These are phyloP conservation scores for Agriopis marginaria DNA, from an alignment of 2,888 invertebrate genomes.

Conservation along the genomic window DNA sequence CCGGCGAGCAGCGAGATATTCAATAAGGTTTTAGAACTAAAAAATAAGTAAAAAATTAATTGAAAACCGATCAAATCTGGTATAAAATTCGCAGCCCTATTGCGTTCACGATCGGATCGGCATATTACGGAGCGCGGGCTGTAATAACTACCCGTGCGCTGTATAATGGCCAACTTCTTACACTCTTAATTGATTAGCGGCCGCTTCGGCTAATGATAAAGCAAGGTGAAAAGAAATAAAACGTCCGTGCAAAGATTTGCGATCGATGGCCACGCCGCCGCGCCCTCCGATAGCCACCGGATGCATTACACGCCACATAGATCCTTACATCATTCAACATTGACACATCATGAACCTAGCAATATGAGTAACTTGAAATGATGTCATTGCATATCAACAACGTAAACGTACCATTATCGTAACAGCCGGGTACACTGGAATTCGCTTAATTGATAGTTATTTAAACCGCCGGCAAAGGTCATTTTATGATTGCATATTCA, in stretches of 20 bases:
- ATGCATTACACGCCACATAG: conserved; percentile 47
- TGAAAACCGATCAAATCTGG: conserved; percentile 78
- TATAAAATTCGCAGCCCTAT: conserved; percentile 84
- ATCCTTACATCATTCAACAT: conserved; percentile 44
- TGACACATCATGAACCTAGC: conserved; percentile 48
- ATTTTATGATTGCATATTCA: conserved; percentile 78
- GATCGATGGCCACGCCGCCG: conserved; percentile 69
- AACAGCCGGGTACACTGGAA: conserved; percentile 62
- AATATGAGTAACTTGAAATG: conserved; percentile 62
- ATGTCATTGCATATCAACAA: conserved; percentile 68
- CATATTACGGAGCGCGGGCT: conserved; percentile 80
- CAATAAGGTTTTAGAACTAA: conserved; percentile 49
- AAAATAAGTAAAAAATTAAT: conserved; percentile 69
- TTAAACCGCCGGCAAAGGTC: conserved; percentile 73
- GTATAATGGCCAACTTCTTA: conserved; percentile 86
- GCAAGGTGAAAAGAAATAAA: conserved; percentile 86
- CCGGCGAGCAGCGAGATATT: conserved; percentile 29
- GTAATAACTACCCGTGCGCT: conserved; percentile 84
- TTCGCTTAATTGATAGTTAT: conserved; percentile 72
- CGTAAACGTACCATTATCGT: conserved; percentile 71
- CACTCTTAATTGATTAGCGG: conserved; percentile 87
- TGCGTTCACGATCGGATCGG: conserved; percentile 83
- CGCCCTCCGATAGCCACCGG: conserved; percentile 66
- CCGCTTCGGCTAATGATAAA: conserved; percentile 85
- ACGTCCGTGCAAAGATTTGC: conserved; percentile 79